Evolutionary conservation across 2,888 invertebrate species (phyloP), one percentile per base, ranked within the genome.

Genomic region (Caenorhabditis sp.): DNA sequence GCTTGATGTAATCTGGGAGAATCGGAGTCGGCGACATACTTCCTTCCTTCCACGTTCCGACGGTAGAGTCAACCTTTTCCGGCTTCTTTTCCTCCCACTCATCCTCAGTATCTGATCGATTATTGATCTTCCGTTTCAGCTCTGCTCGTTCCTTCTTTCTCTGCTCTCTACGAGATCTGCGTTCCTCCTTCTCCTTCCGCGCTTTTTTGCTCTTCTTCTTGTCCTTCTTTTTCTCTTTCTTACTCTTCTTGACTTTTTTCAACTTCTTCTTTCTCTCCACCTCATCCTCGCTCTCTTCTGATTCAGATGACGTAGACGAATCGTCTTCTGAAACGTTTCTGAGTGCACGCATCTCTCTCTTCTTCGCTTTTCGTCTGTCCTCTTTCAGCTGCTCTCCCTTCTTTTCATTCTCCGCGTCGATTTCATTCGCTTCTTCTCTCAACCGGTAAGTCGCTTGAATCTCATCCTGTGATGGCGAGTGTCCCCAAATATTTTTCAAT

Each of bases 331-430:
- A 78, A 15, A 70, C 64, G 28, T 70, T 65, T 32, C 78, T 50
- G 2, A 78, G 62, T 9, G 70, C 70, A 37, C 65, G 65, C 65
- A 56, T 83, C 79, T 86, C 86, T 18, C 65, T 51, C 53, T 83
- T 85, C 47, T 80, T 83, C 18, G 83, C 86, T 62, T 83, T 87
- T 62, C 82, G 58, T 51, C 85, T 51, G 55, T 84, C 83, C 58
- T 80, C 80, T 58, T 85, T 86, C 77, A 86, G 22, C 37, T 83
- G 58, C 22, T 80, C 77, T 50, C 83, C 68, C 40, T 76, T 77
- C 65, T 85, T 85, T 11, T 77, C 78, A 47, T 83, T 68, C 65
- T 86, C 86, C 20, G 83, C 78, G 37, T 71, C 92, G 89, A 56
- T 74, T 35, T 82, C 70, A 51, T 87, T 87, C 6, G 80, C 85